Conservation (phyloP, 2,113 vertebrate species). For the Gobiocypris rarus region DNA sequence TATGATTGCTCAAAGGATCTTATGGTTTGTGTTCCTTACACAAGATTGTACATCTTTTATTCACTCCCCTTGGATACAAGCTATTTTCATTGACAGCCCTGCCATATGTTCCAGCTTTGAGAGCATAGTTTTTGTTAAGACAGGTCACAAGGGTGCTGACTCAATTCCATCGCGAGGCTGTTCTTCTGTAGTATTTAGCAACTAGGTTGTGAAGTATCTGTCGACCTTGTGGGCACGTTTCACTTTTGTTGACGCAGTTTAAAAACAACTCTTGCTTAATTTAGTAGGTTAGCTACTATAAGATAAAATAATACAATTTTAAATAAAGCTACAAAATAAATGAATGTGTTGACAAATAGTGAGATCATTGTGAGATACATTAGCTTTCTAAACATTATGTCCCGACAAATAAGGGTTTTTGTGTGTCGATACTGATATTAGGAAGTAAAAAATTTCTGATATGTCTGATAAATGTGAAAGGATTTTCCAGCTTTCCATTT, state of each 20-base stretch:
- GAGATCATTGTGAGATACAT: too few relatives aligned
- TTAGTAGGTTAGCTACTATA: neutral
- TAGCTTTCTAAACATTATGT: too few relatives aligned
- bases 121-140: neutral
- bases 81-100: neutral
- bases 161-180: neutral
- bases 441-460: too few relatives aligned
- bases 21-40: slow-evolving; percentile 1
- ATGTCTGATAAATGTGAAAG: too few relatives aligned
- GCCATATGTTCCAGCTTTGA: slow-evolving; percentile 21
- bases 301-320: neutral
- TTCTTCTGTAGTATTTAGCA: slow-evolving; percentile 11
- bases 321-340: too few relatives aligned
- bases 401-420: too few relatives aligned
- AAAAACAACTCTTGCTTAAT: neutral
- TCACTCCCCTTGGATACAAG: neutral
- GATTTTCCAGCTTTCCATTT: too few relatives aligned
- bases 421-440: too few relatives aligned
- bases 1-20: neutral
- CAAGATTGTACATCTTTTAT: neutral
- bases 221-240: neutral
- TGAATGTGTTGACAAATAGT: too few relatives aligned
- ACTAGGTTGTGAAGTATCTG: neutral
- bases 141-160: slow-evolving; percentile 5
- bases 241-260: neutral